Evolutionary conservation across 2,797 vertebrate genomes (phyloP), one percentile per base, ranked within the genome.

Genomic region (Bovichtus variegatus): DNA sequence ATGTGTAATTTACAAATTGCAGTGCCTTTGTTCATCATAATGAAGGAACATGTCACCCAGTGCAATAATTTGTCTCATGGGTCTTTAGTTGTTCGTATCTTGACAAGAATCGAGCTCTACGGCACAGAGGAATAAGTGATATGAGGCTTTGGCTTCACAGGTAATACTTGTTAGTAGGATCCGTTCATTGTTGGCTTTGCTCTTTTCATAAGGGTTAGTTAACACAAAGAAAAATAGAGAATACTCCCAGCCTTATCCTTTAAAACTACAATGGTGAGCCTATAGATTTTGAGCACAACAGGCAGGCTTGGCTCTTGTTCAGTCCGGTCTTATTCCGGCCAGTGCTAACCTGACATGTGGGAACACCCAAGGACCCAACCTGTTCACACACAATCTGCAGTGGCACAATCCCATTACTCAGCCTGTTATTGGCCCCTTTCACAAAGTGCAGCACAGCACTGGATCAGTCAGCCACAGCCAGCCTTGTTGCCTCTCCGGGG

Each of bases 341-440:
- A 71, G 29, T 64, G 72, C 88, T 91, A 87, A 89, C 87, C 76
- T 86, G 91, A 91, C 58, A 25, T 74, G 78, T 62, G 86, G 87
- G 89, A 93, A 92, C 89, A 91, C 91, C 84, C 89, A 91, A 91
- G 88, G 89, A 91, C 86, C 90, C 85, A 88, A 91, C 89, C 92
- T 92, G 92, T 88, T 92, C 86, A 83, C 90, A 91, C 85, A 87
- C 89, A 93, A 92, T 91, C 90, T 91, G 85, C 91, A 87, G 84
- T 86, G 90, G 91, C 93, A 91, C 90, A 92, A 94, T 92, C 93
- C 91, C 90, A 94, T 94, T 94, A 94, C 92, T 92, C 89, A 86
- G 91, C 81, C 84, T 86, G 91, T 92, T 93, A 91, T 91, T 92
- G 92, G 89, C 68, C 87, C 83, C 89, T 89, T 91, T 93, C 91